Evolutionary conservation across 2,797 vertebrate species (phyloP).

Genomic region (Pogonophryne albipinna): DNA sequence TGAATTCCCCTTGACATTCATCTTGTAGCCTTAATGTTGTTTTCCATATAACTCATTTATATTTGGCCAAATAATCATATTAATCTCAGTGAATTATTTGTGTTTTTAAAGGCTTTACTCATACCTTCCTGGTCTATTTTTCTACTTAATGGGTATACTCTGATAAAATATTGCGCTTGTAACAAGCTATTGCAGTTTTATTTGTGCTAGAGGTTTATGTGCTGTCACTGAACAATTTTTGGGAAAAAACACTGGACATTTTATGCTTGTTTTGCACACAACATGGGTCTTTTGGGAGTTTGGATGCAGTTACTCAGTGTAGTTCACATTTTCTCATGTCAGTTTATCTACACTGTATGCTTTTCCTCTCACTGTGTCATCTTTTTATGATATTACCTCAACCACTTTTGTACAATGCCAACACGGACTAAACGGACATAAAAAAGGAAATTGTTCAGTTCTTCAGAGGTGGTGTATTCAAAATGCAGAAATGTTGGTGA

Average conservation of each 20-base stretch:
- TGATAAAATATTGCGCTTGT: slow-evolving; percentile 22
- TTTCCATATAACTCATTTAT: slow-evolving; percentile 33
- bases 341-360: slow-evolving; percentile 23
- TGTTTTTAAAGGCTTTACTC: slow-evolving; percentile 51
- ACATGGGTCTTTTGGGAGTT: slow-evolving; percentile 32
- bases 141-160: slow-evolving; percentile 52
- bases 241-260: slow-evolving; percentile 24
- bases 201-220: slow-evolving; percentile 27
- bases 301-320: slow-evolving; percentile 17
- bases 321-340: slow-evolving; percentile 25
- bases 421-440: slow-evolving; percentile 7
- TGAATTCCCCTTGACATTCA: slow-evolving; percentile 1
- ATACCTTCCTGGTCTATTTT: slow-evolving; percentile 59
- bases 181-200: slow-evolving; percentile 25
- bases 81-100: slow-evolving; percentile 33
- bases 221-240: slow-evolving; percentile 25
- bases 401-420: slow-evolving; percentile 49
- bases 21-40: slow-evolving; percentile 49
- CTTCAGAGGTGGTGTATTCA: neutral
- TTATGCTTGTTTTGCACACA: slow-evolving; percentile 66
- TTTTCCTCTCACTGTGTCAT: slow-evolving; percentile 32
- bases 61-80: slow-evolving; percentile 60
- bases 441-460: slow-evolving; percentile 21
- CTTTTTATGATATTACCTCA: slow-evolving; percentile 44
- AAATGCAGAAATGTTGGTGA: slow-evolving; percentile 18